phyloP scores from a whole-genome alignment of 1,140 invertebrate genomes.

The Chelonus insularis region DNA sequence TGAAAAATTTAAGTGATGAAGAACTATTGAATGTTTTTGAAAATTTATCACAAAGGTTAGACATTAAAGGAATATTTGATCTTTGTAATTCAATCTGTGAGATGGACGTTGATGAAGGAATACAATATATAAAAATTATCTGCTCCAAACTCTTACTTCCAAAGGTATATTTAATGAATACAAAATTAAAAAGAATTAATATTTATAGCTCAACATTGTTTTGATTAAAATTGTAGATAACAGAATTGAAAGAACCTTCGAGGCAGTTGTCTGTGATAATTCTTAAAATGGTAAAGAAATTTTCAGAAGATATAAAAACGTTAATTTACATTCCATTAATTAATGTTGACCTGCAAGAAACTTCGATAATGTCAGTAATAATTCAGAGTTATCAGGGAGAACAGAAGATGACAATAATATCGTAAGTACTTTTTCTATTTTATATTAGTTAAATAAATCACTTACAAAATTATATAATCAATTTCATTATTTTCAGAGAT shows the following conservation, averaged over 20 bases:
- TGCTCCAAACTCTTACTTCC: conserved; percentile 36
- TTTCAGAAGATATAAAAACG: conserved; percentile 42
- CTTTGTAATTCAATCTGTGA: conserved; percentile 36
- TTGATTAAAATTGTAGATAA: conserved; percentile 35
- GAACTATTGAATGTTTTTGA: conserved; percentile 30
- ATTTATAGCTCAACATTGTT: neutral
- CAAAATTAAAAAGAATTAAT: neutral
- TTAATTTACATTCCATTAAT: conserved; percentile 39
- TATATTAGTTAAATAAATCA: neutral
- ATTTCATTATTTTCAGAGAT: conserved; percentile 34
- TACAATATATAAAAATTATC: conserved; percentile 33
- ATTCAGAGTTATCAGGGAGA: conserved; percentile 29
- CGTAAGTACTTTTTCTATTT: conserved; percentile 31
- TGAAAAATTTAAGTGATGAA: conserved; percentile 32
- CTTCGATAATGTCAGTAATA: conserved; percentile 32
- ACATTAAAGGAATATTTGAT: conserved; percentile 36
- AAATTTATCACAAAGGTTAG: conserved; percentile 34
- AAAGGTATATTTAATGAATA: conserved; percentile 31
- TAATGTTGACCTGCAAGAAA: conserved; percentile 39
- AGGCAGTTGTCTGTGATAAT: conserved; percentile 33
- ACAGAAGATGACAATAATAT: conserved; percentile 29
- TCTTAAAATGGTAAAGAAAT: conserved; percentile 34
- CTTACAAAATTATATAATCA: neutral
- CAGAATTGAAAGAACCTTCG: conserved; percentile 36
- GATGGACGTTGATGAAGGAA: conserved; percentile 30